These are phyloP conservation scores for Trinectes maculatus DNA, from an alignment of 2,113 vertebrate genomes.

Conservation along the genomic window DNA sequence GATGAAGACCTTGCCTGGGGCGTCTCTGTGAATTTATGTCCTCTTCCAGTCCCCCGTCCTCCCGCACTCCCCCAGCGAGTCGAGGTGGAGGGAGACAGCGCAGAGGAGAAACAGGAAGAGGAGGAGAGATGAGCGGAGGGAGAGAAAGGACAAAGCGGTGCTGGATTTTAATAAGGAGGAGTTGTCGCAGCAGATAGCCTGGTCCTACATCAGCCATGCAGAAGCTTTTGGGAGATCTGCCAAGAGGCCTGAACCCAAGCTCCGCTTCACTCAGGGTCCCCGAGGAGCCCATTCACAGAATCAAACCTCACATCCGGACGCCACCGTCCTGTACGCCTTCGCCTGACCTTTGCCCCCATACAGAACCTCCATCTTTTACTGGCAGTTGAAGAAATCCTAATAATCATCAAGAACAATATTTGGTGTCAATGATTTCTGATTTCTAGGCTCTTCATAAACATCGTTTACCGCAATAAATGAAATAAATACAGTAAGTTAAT, in stretches of 20 bases:
- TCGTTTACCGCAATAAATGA: no score
- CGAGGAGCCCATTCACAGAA: constrained; percentile 39
- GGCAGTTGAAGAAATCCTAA: constrained; percentile 13
- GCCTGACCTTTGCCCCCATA: neutral
- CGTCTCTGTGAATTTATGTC: constrained; percentile 75
- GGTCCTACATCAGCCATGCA: constrained; percentile 68
- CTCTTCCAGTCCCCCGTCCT: constrained; percentile 41
- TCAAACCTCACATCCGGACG: constrained; percentile 40
- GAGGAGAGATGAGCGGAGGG: constrained; percentile 7
- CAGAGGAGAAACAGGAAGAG: constrained; percentile 29
- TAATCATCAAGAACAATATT: neutral
- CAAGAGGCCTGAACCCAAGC: constrained; percentile 58
- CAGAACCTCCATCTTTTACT: constrained; percentile 28
- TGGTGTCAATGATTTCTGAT: neutral
- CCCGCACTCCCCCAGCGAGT: constrained; percentile 2
- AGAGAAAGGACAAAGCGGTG: constrained; percentile 21
- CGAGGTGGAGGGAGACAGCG: constrained; percentile 30
- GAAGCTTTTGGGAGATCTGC: constrained; percentile 67
- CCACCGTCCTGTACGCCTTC: constrained; percentile 7
- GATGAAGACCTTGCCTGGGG: constrained; percentile 82
- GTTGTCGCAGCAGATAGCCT: constrained; percentile 73
- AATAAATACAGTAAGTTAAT: constrained; percentile 6
- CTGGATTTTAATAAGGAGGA: constrained; percentile 78
- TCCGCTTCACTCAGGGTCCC: constrained; percentile 57
- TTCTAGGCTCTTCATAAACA: no score